Percentiles rank a stretch among this genome's conserved stretches.
Conservation (phyloP, 1,140 invertebrate genomes). For the Mactra quadrangularis region DNA sequence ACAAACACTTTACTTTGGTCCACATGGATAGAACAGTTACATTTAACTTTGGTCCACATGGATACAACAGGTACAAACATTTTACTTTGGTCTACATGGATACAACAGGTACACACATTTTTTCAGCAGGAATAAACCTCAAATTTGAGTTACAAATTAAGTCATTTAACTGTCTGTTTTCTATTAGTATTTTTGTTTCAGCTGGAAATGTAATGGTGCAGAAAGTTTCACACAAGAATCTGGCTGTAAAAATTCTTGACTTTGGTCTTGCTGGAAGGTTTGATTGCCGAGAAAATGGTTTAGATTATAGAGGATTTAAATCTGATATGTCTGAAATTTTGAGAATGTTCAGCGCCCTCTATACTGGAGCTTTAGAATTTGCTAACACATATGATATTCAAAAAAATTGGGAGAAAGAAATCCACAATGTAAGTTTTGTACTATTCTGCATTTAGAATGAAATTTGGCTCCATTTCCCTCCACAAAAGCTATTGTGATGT, state of each 20-base stretch:
- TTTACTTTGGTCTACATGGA: too few relatives aligned
- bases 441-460: background rate
- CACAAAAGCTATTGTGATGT: background rate
- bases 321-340: slow-evolving; percentile 38
- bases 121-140: background rate
- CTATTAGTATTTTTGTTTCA: too few relatives aligned
- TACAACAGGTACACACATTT: background rate
- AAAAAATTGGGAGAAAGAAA: background rate
- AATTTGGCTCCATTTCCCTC: background rate
- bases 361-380: slow-evolving; percentile 27
- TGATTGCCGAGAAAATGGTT: background rate
- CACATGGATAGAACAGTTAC: too few relatives aligned
- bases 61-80: too few relatives aligned
- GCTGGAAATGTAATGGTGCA: slow-evolving; percentile 50
- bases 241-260: slow-evolving; percentile 34
- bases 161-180: too few relatives aligned
- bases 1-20: too few relatives aligned
- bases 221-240: background rate
- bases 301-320: slow-evolving; percentile 25
- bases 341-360: slow-evolving; percentile 38
- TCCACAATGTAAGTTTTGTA: background rate
- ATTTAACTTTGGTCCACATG: too few relatives aligned
- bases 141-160: background rate
- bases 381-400: slow-evolving; percentile 17
- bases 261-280: slow-evolving; percentile 35